Evolutionary conservation across 2,888 invertebrate species (phyloP).

Genomic region (Microplitis deprimator): DNA sequence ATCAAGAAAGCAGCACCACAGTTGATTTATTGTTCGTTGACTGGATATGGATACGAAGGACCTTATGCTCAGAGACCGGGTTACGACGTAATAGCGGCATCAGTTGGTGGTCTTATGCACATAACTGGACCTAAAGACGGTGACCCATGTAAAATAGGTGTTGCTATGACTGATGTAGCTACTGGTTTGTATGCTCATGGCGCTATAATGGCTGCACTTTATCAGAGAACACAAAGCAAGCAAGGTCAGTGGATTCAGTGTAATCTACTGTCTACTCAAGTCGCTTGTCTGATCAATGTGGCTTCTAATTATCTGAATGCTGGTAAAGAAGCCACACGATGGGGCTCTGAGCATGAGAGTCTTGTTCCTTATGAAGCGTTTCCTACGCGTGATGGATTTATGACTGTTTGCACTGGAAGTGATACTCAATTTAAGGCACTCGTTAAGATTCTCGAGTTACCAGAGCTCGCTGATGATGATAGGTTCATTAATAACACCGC

Average conservation of each 20-base stretch:
- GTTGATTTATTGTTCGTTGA: slow-evolving; percentile 93
- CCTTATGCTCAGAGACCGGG: slow-evolving; percentile 92
- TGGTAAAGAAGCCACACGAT: slow-evolving; percentile 81
- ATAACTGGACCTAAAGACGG: slow-evolving; percentile 90
- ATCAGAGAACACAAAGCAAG: slow-evolving; percentile 83
- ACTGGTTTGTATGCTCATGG: slow-evolving; percentile 96
- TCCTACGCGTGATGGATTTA: slow-evolving; percentile 84
- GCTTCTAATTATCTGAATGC: slow-evolving; percentile 92
- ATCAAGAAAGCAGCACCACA: slow-evolving; percentile 81
- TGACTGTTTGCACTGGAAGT: slow-evolving; percentile 91
- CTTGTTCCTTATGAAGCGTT: slow-evolving; percentile 97
- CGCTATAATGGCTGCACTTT: slow-evolving; percentile 91
- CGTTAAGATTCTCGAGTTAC: slow-evolving; percentile 77
- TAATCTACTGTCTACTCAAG: slow-evolving; percentile 93
- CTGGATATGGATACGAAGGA: slow-evolving; percentile 91
- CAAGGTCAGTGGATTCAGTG: slow-evolving; percentile 94
- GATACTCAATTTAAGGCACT: slow-evolving; percentile 85
- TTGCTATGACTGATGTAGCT: slow-evolving; percentile 92
- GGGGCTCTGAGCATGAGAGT: slow-evolving; percentile 95
- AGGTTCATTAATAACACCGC: slow-evolving; percentile 81
- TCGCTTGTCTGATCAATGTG: slow-evolving; percentile 89
- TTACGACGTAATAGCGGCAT: slow-evolving; percentile 96
- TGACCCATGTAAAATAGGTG: slow-evolving; percentile 91
- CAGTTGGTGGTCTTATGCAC: slow-evolving; percentile 90
- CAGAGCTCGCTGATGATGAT: slow-evolving; percentile 76